Base-by-base conservation (phyloP, 2,888 invertebrate genomes). In the Gerris lacustris region DNA sequence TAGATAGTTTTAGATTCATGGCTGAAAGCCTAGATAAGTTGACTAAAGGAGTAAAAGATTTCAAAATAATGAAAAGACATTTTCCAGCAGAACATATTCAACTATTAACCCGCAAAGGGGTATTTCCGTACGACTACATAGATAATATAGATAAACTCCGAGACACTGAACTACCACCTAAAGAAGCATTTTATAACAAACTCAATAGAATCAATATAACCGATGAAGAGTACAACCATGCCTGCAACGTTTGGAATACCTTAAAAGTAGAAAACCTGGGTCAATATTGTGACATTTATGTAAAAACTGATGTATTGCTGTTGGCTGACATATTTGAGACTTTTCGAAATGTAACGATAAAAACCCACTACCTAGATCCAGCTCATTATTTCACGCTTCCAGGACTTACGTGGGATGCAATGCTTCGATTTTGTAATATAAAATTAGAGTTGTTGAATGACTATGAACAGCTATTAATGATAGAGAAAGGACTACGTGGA, bases 171-270 rank as follows among this genome's bases (percentile, higher is more conserved):
- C 45, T 79, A 72, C 78, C 78, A 44, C 6, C 68, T 11, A 75
- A 72, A 70, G 70, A 74, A 44, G 7, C 6, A n/a, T 78, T 79
- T 75, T 77, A 74, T 72, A 77, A 74, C 72, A 67, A 45, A 15
- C 43, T 77, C 6, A 75, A 45, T 17, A 70, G 78, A 67, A 62
- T 71, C 15, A 43, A 74, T 18, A 76, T 77, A 55, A 72, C 72
- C 44, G 71, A 75, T 9, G 73, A 72, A 44, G 77, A 79, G 67
- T 80, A 80, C 74, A 55, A 73, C 11, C 79, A 78, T 75, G 80
- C 80, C 6, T 45, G n/a, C n/a, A n/a, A n/a, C n/a, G n/a, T n/a
- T n/a, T n/a, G n/a, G n/a, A n/a, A n/a, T n/a, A n/a, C n/a, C n/a
- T n/a, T n/a, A n/a, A n/a, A n/a, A n/a, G n/a, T n/a, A n/a, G 68